Evolutionary conservation across 2,888 invertebrate genomes (phyloP).

Genomic region (Dasysyrphus tricinctus): DNA sequence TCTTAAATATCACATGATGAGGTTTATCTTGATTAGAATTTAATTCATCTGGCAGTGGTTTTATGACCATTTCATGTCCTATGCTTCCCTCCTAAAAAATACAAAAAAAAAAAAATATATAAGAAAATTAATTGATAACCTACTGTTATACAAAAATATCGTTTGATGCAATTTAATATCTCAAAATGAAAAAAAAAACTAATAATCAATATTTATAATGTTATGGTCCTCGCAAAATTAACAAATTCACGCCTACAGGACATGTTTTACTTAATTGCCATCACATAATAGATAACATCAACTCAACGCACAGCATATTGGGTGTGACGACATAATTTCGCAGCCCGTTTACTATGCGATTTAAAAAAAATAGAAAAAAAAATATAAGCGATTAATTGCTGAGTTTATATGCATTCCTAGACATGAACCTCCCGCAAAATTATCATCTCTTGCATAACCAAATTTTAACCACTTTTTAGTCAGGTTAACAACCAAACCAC

Average conservation of each 20-base stretch:
- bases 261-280: constrained; percentile 29
- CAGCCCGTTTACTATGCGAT: neutral
- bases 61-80: constrained; percentile 93
- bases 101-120: constrained; percentile 36
- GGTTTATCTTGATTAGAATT: constrained; percentile 83
- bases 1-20: constrained; percentile 91
- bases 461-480: constrained; percentile 31
- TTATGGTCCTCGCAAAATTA: neutral
- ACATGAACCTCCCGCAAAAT: constrained; percentile 38
- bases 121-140: neutral
- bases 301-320: constrained; percentile 22
- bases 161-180: neutral
- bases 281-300: constrained; percentile 12
- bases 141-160: neutral
- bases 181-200: neutral
- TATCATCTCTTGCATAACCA: constrained; percentile 61
- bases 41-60: constrained; percentile 91
- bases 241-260: constrained; percentile 29
- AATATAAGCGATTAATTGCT: constrained; percentile 40
- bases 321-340: constrained; percentile 41
- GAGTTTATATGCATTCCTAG: constrained; percentile 29
- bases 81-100: constrained; percentile 94
- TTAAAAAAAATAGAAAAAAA: neutral
- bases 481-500: constrained; percentile 7
- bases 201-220: neutral